phyloP scores from a whole-genome alignment of 2,888 invertebrate genomes.

The Eupelmus urozonus region DNA sequence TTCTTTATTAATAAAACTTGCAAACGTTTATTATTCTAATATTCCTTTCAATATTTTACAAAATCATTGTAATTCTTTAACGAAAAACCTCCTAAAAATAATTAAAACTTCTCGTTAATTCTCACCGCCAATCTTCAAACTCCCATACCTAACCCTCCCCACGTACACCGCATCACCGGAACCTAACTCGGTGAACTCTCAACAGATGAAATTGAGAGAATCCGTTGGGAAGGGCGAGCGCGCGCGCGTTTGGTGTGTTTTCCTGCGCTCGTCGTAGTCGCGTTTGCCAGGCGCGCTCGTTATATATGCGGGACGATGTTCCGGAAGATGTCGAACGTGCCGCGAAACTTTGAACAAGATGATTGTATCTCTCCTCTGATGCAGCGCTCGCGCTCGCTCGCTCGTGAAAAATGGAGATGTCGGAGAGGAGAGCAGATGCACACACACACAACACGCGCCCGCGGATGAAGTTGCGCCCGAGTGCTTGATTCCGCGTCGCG shows the following conservation, averaged over 20 bases:
- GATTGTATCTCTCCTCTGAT: constrained; percentile 48
- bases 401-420: constrained; percentile 52
- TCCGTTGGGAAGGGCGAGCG: not conserved
- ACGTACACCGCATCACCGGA: too few species aligned
- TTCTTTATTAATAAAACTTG: too few species aligned
- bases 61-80: too few species aligned
- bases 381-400: not conserved
- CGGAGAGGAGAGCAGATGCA: too few species aligned
- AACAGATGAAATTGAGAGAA: constrained; percentile 29
- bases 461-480: not conserved
- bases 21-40: too few species aligned
- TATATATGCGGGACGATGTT: constrained; percentile 55
- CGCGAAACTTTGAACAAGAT: constrained; percentile 58
- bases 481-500: not conserved
- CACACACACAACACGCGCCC: too few species aligned
- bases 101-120: too few species aligned
- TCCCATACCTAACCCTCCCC: too few species aligned
- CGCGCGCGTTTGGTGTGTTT: constrained; percentile 16
- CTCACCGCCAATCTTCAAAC: too few species aligned
- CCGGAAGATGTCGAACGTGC: constrained; percentile 61
- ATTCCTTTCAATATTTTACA: too few species aligned
- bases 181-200: constrained; percentile 4
- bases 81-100: too few species aligned
- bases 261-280: not conserved
- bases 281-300: constrained; percentile 34